Conservation (phyloP, 2,113 vertebrate species). For the Pteronura brasiliensis region DNA sequence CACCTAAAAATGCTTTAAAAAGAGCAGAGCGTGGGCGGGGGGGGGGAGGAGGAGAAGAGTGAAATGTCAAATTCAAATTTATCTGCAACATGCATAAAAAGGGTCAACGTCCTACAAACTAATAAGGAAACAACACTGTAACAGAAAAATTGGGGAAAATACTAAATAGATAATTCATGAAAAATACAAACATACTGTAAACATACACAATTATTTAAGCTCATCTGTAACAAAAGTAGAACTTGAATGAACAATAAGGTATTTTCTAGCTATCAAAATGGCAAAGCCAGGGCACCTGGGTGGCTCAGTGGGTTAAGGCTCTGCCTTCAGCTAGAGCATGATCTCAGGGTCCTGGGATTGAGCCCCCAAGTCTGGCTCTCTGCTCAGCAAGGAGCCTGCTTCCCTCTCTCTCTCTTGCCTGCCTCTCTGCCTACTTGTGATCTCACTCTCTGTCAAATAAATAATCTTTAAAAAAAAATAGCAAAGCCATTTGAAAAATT, state of each 20-base stretch:
- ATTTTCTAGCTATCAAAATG: not conserved
- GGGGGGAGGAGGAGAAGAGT: too few relatives aligned
- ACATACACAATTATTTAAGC: not conserved
- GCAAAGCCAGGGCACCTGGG: not conserved
- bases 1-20: not conserved
- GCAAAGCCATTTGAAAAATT: constrained; percentile 2
- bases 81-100: not conserved
- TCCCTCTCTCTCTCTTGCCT: too few relatives aligned
- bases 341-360: too few relatives aligned
- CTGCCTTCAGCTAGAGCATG: too few relatives aligned
- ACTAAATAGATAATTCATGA: not conserved
- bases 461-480: not conserved
- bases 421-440: too few relatives aligned
- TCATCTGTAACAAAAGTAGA: constrained; percentile 3
- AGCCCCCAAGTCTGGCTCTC: too few relatives aligned
- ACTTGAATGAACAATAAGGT: not conserved
- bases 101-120: not conserved
- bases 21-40: not conserved
- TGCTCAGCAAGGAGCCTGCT: too few relatives aligned
- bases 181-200: not conserved
- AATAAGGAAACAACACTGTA: not conserved
- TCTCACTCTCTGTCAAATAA: too few relatives aligned
- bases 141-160: not conserved
- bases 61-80: not conserved
- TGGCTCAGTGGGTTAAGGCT: too few relatives aligned